Conservation (phyloP, 2,797 vertebrate species). For the Mormyrops attenuatus region DNA sequence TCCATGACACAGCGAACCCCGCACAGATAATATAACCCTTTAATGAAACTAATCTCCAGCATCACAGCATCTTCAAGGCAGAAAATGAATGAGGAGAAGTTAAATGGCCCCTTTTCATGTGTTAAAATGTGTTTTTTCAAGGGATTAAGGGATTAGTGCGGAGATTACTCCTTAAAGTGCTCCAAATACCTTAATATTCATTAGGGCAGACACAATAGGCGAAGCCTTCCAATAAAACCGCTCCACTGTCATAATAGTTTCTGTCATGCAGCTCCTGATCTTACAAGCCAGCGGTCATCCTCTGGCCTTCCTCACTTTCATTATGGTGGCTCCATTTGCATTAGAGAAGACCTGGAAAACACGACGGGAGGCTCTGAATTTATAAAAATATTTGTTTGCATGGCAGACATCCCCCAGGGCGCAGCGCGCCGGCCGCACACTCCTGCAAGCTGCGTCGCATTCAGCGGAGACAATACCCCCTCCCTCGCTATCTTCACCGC, state of each 20-base stretch:
- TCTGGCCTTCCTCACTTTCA: constrained; percentile 46
- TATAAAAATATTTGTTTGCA: constrained; percentile 37
- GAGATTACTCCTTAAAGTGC: constrained; percentile 88
- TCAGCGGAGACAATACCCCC: constrained; percentile 20
- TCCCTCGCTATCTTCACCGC: constrained; percentile 14
- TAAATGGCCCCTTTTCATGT: constrained; percentile 83
- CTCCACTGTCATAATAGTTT: constrained; percentile 61
- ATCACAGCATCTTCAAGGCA: constrained; percentile 80
- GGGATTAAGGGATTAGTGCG: constrained; percentile 93
- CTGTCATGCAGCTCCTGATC: constrained; percentile 52
- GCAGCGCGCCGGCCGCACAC: neutral
- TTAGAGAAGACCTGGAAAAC: constrained; percentile 48
- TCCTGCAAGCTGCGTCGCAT: neutral
- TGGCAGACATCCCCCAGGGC: constrained; percentile 8
- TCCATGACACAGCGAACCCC: constrained; percentile 55
- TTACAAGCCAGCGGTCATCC: constrained; percentile 37
- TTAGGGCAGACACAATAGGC: constrained; percentile 79
- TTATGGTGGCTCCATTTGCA: constrained; percentile 62
- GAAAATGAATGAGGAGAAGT: constrained; percentile 88
- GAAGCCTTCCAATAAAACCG: constrained; percentile 38
- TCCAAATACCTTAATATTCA: constrained; percentile 90
- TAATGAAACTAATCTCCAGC: constrained; percentile 86
- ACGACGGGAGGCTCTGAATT: constrained; percentile 39
- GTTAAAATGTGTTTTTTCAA: constrained; percentile 88
- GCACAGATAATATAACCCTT: constrained; percentile 65